Conservation (phyloP, 2,797 vertebrate genomes). For the Erpetoichthys calabaricus region DNA sequence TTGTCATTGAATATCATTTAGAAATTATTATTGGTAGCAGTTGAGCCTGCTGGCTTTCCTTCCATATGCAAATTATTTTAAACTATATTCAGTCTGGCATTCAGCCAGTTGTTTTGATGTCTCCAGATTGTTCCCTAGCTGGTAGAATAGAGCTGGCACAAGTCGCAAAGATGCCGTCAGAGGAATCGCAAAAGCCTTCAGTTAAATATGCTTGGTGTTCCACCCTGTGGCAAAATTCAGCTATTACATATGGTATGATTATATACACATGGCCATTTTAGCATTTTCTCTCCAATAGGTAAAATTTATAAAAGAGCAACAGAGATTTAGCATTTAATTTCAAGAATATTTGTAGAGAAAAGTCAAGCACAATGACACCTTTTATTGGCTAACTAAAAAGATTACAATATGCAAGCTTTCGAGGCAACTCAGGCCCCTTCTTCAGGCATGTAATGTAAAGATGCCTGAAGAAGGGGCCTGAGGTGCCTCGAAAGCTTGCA, state of each 20-base stretch:
- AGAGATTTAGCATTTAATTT: no score
- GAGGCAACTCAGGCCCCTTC: no score
- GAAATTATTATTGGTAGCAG: not conserved
- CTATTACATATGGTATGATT: conserved; percentile 53
- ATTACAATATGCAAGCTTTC: no score
- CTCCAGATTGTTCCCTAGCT: conserved; percentile 50
- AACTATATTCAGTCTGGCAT: conserved; percentile 25
- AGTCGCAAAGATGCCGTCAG: conserved; percentile 43
- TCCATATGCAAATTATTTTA: conserved; percentile 13
- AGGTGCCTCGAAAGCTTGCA: no score
- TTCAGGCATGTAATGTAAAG: no score
- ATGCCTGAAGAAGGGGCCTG: no score
- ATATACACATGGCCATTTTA: conserved; percentile 8
- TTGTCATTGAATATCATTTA: not conserved
- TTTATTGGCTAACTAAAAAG: no score
- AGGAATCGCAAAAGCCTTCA: conserved; percentile 48
- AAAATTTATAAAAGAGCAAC: no score
- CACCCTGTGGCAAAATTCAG: conserved; percentile 76
- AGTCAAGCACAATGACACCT: no score
- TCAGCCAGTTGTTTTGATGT: conserved; percentile 45
- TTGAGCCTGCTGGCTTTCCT: not conserved
- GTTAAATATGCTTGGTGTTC: conserved; percentile 68
- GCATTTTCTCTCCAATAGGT: no score
- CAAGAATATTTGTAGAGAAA: no score
- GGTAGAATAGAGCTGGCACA: conserved; percentile 47